These are phyloP conservation scores for Panagrolaimus sp. DNA, from an alignment of 1,140 invertebrate genomes.

Conservation along the genomic window DNA sequence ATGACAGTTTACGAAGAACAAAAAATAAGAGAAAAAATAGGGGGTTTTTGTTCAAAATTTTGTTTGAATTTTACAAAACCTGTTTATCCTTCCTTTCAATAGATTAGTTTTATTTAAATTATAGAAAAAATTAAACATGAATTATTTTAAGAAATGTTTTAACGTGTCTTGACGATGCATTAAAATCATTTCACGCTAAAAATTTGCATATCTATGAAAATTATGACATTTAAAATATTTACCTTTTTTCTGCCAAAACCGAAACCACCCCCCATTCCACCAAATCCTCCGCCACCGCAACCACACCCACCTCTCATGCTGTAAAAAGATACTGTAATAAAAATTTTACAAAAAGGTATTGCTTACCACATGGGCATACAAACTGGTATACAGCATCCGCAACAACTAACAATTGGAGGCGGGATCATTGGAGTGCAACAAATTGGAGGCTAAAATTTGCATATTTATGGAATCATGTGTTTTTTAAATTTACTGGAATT, in stretches of 20 bases:
- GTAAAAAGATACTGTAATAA: conserved; percentile 13
- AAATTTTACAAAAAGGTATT: neutral
- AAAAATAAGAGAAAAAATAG: no score
- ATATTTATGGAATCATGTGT: neutral
- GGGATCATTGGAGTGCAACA: neutral
- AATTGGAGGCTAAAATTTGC: neutral
- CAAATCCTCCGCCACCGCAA: conserved; percentile 23
- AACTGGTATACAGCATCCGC: conserved; percentile 42
- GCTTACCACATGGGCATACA: conserved; percentile 38
- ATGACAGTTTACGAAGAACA: no score
- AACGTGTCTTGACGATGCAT: no score
- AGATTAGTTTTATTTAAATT: neutral
- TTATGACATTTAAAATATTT: neutral
- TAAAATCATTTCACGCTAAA: neutral
- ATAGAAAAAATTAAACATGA: conserved; percentile 1
- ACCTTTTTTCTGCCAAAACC: conserved; percentile 15
- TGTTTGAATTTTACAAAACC: neutral
- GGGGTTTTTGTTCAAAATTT: no score
- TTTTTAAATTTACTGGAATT: conserved; percentile 3
- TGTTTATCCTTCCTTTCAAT: neutral
- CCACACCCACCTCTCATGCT: conserved; percentile 24
- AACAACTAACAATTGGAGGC: conserved; percentile 29
- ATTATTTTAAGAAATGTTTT: neutral
- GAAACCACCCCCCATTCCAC: conserved; percentile 26
- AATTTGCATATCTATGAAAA: neutral